A percentile compares a stretch with the other conserved stretches of the same genome.
These are phyloP conservation scores for Eidolon helvum DNA, from an alignment of 2,113 vertebrate genomes.

Conservation along the genomic window DNA sequence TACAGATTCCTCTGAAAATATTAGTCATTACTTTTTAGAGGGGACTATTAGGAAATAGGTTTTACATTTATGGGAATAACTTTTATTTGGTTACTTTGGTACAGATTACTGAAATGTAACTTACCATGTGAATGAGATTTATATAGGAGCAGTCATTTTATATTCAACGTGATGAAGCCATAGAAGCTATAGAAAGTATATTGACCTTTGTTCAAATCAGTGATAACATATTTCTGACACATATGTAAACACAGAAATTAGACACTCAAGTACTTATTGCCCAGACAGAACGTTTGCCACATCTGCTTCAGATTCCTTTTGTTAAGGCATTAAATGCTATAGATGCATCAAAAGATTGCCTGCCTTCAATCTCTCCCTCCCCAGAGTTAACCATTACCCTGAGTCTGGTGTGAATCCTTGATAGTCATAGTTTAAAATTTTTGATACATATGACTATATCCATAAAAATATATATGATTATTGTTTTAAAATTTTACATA, in stretches of 20 bases:
- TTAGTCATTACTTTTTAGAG: constrained; percentile 25
- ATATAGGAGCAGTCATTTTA: not conserved
- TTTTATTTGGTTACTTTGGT: constrained; percentile 14
- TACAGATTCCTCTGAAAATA: not conserved
- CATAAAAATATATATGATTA: not conserved
- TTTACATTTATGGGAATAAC: not conserved
- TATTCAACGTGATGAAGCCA: constrained; percentile 28
- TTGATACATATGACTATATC: not conserved
- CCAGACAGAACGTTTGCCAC: not conserved
- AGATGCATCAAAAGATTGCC: not conserved
- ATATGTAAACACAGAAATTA: constrained; percentile 31
- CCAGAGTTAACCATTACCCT: not conserved
- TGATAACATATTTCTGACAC: constrained; percentile 1
- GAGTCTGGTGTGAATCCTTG: not conserved
- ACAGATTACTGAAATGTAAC: constrained; percentile 38
- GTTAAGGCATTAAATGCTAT: constrained; percentile 11
- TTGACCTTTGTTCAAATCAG: not conserved
- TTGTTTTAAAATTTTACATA: not conserved
- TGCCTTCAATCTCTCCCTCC: not conserved
- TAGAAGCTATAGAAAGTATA: not conserved
- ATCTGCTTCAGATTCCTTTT: not conserved
- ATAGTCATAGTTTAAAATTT: not conserved
- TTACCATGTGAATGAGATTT: not conserved
- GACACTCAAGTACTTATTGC: not conserved
- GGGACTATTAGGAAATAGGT: not conserved